These are phyloP conservation scores for Rhopalosiphum nymphaeae DNA, from an alignment of 2,888 invertebrate species.

Conservation along the genomic window DNA sequence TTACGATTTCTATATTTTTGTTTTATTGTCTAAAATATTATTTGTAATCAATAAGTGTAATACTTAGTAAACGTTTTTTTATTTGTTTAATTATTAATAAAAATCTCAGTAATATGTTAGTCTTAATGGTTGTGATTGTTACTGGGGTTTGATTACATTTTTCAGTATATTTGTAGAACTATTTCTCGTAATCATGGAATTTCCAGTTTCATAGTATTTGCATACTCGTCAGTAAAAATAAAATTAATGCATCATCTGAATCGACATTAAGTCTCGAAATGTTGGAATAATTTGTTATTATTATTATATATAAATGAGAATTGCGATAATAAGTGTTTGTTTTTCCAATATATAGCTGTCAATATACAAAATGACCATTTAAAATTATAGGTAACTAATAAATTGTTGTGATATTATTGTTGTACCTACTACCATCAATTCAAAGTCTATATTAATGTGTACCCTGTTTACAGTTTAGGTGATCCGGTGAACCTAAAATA, in stretches of 20 bases:
- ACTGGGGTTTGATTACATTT: conserved; percentile 5
- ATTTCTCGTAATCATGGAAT: neutral
- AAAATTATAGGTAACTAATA: neutral
- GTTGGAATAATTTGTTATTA: neutral
- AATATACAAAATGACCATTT: neutral
- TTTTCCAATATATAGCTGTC: neutral
- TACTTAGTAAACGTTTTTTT: neutral
- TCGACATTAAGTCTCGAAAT: neutral
- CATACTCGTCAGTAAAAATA: neutral
- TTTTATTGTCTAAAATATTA: neutral
- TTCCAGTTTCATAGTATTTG: neutral
- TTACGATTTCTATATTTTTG: neutral
- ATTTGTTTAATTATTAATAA: neutral
- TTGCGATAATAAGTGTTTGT: neutral
- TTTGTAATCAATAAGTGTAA: neutral
- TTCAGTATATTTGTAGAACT: neutral
- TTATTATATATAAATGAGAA: neutral
- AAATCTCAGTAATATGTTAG: neutral
- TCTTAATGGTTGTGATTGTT: neutral
- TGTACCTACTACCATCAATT: too few relatives aligned
- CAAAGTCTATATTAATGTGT: too few relatives aligned
- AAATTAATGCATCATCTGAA: neutral
- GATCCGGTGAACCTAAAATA: too few relatives aligned
- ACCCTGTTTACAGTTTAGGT: too few relatives aligned
- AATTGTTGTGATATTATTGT: neutral